Base-by-base conservation (phyloP, 2,888 invertebrate genomes). In the Capitulum mitella region DNA sequence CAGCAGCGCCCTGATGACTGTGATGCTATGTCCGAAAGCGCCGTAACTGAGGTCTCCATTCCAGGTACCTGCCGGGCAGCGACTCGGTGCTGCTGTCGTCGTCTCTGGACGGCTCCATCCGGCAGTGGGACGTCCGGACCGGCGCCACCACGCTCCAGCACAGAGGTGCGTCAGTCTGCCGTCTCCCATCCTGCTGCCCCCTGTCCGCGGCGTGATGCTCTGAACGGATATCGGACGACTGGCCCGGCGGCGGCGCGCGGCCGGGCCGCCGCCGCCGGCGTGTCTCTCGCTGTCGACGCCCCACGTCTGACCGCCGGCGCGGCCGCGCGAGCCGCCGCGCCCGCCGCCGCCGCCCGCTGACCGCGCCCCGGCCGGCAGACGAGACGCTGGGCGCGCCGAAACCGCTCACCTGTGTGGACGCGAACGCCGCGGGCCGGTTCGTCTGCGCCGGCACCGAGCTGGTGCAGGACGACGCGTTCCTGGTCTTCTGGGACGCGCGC, bases 401-500 rank as follows among this genome's bases (percentile, higher is more conserved):
- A 83, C 89, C 90, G 0, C 88, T 92, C 76, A 89, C 89, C 34
- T 90, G 91, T 82, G 92, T 94, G 87, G 94, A 94, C 84, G 85
- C 93, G 3, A 92, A 92, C 37, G 87, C 89, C 79, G 90, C 91
- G 82, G 91, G 91, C 51, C 87, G 90, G 46, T 87, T 93, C 78
- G 83, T 95, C 79, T 91, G 92, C 84, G 91, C 90, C 1, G 95
- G 94, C 78, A 93, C 92, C 1, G 91, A 92, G 84, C 85, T 91
- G 40, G 87, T 89, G 74, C 88, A 89, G 79, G 89, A 90, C 37
- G 92, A 93, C 84, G 89, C 92, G 0, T 94, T 89, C 85, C 87
- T 94, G 29, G 86, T 94, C 80, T 95, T 95, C 86, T 94, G 92
- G 91, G 95, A 95, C 86, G 86, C 90, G 37, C 87, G 94, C 80